Evolutionary conservation across 2,113 vertebrate genomes (phyloP).

Genomic region (Odocoileus hemionus): DNA sequence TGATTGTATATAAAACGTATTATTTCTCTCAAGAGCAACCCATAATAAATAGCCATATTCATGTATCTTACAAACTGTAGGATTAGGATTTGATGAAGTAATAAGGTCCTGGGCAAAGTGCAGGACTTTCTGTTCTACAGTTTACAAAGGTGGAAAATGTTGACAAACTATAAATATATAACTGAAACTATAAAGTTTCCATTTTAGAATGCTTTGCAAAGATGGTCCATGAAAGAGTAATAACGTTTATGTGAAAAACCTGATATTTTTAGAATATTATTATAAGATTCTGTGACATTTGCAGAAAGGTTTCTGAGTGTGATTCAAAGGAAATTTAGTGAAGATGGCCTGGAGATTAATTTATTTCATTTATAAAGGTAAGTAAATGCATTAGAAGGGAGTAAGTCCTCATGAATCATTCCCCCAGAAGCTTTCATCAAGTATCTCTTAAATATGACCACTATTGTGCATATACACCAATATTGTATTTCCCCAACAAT

Average conservation of each 20-base stretch:
- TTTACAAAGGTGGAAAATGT: conserved; percentile 55
- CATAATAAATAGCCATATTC: neutral
- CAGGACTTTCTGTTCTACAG: neutral
- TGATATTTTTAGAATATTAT: conserved; percentile 2
- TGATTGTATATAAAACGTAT: neutral
- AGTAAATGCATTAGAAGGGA: neutral
- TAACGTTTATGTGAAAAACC: neutral
- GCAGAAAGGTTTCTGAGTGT: neutral
- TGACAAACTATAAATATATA: conserved; percentile 39
- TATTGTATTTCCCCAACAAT: neutral
- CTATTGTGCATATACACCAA: neutral
- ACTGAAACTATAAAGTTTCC: conserved; percentile 7
- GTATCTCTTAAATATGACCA: neutral
- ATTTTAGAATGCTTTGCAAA: conserved; percentile 29
- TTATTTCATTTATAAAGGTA: conserved; percentile 27
- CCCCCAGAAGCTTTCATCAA: neutral
- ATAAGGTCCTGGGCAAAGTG: conserved; percentile 42
- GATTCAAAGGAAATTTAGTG: conserved; percentile 35
- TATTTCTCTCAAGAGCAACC: neutral
- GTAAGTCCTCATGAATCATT: neutral
- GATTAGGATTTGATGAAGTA: conserved; percentile 43
- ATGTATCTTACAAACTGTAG: conserved; percentile 43
- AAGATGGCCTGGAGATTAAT: neutral
- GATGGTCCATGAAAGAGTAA: neutral
- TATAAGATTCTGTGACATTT: neutral